Base-by-base conservation (phyloP, 2,113 vertebrate genomes). In the Zosterops borbonicus region DNA sequence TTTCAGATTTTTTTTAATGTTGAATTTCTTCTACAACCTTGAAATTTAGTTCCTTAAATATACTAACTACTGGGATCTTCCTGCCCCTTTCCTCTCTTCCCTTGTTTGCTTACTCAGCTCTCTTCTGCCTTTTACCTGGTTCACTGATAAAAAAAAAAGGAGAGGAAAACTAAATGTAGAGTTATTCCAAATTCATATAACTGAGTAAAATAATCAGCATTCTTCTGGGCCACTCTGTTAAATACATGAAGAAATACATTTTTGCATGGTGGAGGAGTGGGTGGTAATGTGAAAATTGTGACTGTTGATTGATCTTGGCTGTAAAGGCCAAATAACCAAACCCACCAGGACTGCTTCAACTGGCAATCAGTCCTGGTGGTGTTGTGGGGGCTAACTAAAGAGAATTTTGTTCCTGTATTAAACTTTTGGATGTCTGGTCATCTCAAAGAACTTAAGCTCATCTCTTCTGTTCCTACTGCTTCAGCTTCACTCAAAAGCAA, bases 381-480 rank as follows among this genome's bases (percentile, higher is more conserved):
- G 49, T 46, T 75, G 31, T 2, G 44, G 89, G 63, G 52, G 19
- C 68, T 83, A 78, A 63, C 33, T 58, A 37, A 74, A 93, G 64
- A 74, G 15, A 59, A 63, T 90, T 83, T 60, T 88, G 35, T 83
- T 95, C 68, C 49, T 97, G 39, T 89, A 8, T 90, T 92, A 63
- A 88, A 73, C 22, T 39, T 93, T 41, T 71, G 92, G 59, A 83
- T 89, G 52, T 95, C 60, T 88, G 85, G 76, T 96, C 82, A 83
- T 78, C 64, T 88, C 68, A 74, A 96, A 63, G 82, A 83, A 95
- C 35, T 81, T 94, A 86, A 90, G 60, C 44, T 84, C 31, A 42
- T 88, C 82, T 96, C 70, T 92, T 90, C 78, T 92, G 84, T 94
- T 95, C 87, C 79, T 92, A 81, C 71, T 91, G 82, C 91, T 91